Conservation (phyloP, 2,113 vertebrate genomes). For the Picathartes gymnocephalus region DNA sequence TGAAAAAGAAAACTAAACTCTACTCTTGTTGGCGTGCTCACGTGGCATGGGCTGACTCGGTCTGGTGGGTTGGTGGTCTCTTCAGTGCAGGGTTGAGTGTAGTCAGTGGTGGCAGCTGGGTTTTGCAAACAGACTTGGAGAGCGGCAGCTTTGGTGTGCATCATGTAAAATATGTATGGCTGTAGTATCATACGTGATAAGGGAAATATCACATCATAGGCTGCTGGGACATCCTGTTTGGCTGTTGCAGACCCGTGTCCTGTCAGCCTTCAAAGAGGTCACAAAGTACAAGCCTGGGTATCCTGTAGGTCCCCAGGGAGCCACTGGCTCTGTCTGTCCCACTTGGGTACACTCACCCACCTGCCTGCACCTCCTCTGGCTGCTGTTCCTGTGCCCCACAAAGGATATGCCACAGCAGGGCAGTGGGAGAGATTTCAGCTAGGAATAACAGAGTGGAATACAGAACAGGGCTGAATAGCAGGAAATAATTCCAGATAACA, state of each 20-base stretch:
- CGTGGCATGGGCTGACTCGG: fast-evolving
- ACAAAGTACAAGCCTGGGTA: neutral
- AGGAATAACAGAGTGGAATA: neutral
- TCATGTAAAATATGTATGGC: neutral
- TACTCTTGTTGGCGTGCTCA: fast-evolving
- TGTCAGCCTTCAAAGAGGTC: neutral
- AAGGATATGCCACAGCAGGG: neutral
- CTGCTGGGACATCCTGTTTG: neutral
- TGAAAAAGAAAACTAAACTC: constrained; percentile 11
- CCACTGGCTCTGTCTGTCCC: neutral
- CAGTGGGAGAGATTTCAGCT: neutral
- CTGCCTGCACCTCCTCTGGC: neutral
- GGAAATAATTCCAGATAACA: constrained; percentile 36
- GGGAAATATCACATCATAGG: neutral
- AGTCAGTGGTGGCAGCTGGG: neutral
- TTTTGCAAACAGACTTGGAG: neutral
- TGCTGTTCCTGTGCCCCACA: neutral
- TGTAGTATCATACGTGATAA: neutral
- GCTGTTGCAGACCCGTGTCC: neutral
- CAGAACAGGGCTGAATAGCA: constrained; percentile 8
- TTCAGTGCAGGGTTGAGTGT: fast-evolving
- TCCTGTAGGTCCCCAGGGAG: neutral
- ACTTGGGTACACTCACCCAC: neutral
- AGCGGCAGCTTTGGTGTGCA: neutral
- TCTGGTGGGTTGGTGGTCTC: fast-evolving